These are phyloP conservation scores for Gnatocerus cornutus DNA, from an alignment of 2,888 invertebrate genomes.

Conservation along the genomic window DNA sequence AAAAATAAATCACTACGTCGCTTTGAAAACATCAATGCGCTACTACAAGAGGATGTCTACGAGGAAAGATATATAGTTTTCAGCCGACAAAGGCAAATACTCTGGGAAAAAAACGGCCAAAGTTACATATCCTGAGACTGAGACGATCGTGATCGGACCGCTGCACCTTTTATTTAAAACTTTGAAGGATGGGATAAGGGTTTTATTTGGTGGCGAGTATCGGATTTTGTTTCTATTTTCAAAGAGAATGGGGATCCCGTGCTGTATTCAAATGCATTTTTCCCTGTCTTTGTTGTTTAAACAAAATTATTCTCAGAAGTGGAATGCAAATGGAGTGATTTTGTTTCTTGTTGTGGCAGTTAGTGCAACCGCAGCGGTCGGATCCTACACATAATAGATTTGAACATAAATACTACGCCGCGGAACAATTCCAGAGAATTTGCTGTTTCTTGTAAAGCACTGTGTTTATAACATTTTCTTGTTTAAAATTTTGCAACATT, in stretches of 20 bases:
- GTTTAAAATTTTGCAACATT: too few species aligned
- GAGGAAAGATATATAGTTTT: slow-evolving; percentile 29
- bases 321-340: too few species aligned
- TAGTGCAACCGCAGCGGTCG: too few species aligned
- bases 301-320: too few species aligned
- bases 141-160: slow-evolving; percentile 41
- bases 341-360: too few species aligned
- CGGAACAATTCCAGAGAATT: too few species aligned
- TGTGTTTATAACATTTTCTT: too few species aligned
- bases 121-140: slow-evolving; percentile 38
- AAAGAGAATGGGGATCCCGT: not conserved
- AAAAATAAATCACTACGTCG: slow-evolving; percentile 28
- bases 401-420: too few species aligned
- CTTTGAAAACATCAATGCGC: slow-evolving; percentile 18
- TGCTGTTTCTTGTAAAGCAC: too few species aligned
- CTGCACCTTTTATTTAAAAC: slow-evolving; percentile 40
- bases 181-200: slow-evolving; percentile 35
- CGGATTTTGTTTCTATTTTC: slow-evolving; percentile 39
- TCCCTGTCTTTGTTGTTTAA: too few species aligned
- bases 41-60: slow-evolving; percentile 17
- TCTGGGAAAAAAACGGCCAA: slow-evolving; percentile 26
- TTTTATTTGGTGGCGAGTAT: slow-evolving; percentile 40
- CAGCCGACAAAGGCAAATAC: slow-evolving; percentile 44
- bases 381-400: too few species aligned
- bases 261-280: too few species aligned